Percentiles rank a stretch among this genome's conserved stretches.
Conservation (phyloP, 2,797 vertebrate species). For the Enteromius trimaculatus region DNA sequence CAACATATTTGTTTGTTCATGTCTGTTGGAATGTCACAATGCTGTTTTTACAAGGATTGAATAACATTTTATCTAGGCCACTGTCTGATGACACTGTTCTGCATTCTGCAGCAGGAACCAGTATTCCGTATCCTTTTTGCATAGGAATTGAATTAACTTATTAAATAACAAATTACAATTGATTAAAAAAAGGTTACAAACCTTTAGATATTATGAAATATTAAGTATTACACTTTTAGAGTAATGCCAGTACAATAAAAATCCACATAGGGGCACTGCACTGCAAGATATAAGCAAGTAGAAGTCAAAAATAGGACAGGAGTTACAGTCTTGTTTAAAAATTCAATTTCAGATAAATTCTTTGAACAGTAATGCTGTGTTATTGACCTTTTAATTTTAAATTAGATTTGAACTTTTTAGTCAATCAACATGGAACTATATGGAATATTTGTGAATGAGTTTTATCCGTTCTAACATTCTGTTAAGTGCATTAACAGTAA, state of each 20-base stretch:
- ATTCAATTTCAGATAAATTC: not conserved
- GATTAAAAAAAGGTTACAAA: not conserved
- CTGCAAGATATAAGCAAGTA: not conserved
- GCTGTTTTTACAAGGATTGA: not conserved
- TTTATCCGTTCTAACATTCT: too few species aligned
- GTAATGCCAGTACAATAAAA: not conserved
- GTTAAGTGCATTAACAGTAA: not conserved
- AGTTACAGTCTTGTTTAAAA: not conserved
- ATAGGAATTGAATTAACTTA: not conserved
- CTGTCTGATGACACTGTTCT: not conserved
- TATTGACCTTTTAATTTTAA: not conserved
- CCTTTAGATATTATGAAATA: not conserved
- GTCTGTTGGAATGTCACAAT: not conserved
- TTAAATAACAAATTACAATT: not conserved
- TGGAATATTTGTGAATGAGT: not conserved
- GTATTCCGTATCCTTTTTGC: not conserved
- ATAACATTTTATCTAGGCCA: not conserved
- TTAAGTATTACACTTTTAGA: not conserved
- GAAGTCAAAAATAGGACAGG: not conserved
- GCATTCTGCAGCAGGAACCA: not conserved
- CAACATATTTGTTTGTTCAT: not conserved
- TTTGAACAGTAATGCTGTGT: not conserved
- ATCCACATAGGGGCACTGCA: slow-evolving; percentile 20
- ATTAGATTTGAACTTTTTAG: not conserved
- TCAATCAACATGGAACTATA: not conserved